Conservation (phyloP, 2,113 vertebrate species). For the pig (Sus scrofa) region T2T-Sscrofa CM000822.6:16070001-16070500, state of each 20-base stretch:
- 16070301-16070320: neutral
- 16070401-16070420: no score
- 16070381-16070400: no score
- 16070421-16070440: no score
- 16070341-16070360: no score
- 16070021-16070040: neutral
- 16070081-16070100: conserved; percentile 34
- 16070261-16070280: neutral
- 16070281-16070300: neutral
- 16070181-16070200: neutral
- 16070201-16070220: neutral
- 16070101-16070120: conserved; percentile 18
- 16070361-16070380: no score
- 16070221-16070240: neutral
- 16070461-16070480: no score
- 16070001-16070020: neutral
- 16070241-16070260: neutral
- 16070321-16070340: neutral
- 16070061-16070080: conserved; percentile 17
- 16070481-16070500: no score
- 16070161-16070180: neutral
- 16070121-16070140: neutral
- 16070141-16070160: conserved; percentile 39
- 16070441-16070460: no score
- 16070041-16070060: conserved; percentile 9